A percentile compares a stretch with the other conserved stretches of the same genome.
phyloP scores from a whole-genome alignment of 2,113 vertebrate genomes.

The Anser brachyrhynchus region DNA sequence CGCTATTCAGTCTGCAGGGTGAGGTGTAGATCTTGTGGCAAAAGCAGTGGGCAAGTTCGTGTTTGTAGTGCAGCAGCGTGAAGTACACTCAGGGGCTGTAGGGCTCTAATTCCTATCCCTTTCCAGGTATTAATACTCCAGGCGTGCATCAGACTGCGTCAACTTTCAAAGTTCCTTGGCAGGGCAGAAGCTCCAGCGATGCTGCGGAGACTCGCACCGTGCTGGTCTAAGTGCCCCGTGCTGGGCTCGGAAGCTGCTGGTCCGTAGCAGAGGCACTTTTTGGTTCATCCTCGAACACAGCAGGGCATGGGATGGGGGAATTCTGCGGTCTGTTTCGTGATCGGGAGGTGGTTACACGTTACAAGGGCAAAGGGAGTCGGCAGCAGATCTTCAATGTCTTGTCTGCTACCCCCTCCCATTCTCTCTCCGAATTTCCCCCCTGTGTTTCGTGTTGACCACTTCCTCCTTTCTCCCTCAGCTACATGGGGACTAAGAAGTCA shows the following conservation, averaged over 20 bases:
- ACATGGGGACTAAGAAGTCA: background rate
- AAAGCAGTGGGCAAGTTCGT: background rate
- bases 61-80: background rate
- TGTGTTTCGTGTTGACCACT: background rate
- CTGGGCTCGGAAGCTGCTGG: background rate
- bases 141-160: background rate
- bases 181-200: background rate
- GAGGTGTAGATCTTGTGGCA: background rate
- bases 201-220: fast-evolving
- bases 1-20: background rate
- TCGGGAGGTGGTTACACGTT: background rate
- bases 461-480: background rate
- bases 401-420: background rate
- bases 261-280: background rate
- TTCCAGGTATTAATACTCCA: background rate
- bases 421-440: background rate
- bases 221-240: background rate
- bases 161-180: background rate
- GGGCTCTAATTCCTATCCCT: background rate
- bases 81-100: background rate
- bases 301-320: background rate
- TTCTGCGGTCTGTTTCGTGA: background rate
- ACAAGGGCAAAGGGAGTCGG: background rate
- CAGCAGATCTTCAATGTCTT: background rate
- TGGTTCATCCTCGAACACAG: background rate